These are phyloP conservation scores for Telmatochromis brachygnathus DNA, from an alignment of 2,113 vertebrate genomes.

Conservation along the genomic window DNA sequence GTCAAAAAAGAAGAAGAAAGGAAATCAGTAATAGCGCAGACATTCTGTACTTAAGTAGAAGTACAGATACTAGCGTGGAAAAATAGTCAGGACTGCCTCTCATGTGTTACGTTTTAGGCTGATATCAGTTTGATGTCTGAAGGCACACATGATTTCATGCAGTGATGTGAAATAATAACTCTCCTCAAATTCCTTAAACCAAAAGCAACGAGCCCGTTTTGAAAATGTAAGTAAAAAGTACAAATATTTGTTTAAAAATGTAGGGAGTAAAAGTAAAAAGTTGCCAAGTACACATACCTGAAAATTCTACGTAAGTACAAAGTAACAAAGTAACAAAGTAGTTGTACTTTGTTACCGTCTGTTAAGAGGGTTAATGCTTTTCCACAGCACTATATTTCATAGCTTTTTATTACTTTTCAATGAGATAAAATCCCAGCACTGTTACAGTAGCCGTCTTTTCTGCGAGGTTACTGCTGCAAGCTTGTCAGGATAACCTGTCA, in stretches of 20 bases:
- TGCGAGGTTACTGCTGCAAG: not conserved
- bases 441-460: not conserved
- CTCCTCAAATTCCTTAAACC: not conserved
- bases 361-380: not conserved
- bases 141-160: fast-evolving
- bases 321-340: not conserved
- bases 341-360: not conserved
- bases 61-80: not conserved
- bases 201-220: not conserved
- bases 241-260: not conserved
- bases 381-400: not conserved
- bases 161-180: not conserved
- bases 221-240: not conserved
- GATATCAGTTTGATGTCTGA: not conserved
- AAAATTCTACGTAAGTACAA: not conserved
- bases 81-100: not conserved
- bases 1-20: not conserved
- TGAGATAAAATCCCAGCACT: not conserved
- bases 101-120: not conserved
- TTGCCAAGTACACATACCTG: not conserved
- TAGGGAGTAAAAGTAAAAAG: not conserved
- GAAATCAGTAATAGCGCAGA: not conserved
- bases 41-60: not conserved
- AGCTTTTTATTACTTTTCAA: not conserved
- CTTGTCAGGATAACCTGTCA: not conserved